Evolutionary conservation across 2,797 vertebrate species (phyloP).

Genomic region (Orestias chungarensis): DNA sequence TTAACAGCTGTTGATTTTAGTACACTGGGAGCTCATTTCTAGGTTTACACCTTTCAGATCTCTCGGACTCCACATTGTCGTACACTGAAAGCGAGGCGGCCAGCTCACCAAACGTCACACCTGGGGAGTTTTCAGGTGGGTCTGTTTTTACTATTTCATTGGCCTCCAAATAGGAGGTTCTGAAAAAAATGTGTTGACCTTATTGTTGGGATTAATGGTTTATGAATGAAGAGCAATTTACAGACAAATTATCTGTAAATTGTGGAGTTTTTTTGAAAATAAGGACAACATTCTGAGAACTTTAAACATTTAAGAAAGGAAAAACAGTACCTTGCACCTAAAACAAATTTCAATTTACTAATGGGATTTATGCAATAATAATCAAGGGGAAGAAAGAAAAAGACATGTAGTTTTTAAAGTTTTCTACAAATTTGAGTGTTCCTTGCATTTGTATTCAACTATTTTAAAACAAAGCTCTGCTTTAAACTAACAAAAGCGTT

Average conservation of each 20-base stretch:
- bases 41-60: constrained; percentile 81
- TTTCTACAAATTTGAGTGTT: neutral
- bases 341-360: neutral
- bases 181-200: constrained; percentile 4
- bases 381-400: neutral
- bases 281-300: neutral
- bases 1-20: neutral
- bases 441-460: neutral
- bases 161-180: constrained; percentile 21
- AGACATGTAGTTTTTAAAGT: neutral
- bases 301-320: neutral
- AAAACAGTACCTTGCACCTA: neutral
- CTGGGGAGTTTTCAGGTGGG: constrained; percentile 96
- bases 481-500: neutral
- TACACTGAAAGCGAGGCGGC: constrained; percentile 99
- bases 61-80: constrained; percentile 98
- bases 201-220: constrained; percentile 36
- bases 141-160: constrained; percentile 49
- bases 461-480: neutral
- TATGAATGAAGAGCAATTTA: constrained; percentile 1
- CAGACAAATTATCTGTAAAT: constrained; percentile 33
- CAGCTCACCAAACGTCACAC: constrained; percentile 89
- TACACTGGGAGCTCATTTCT: constrained; percentile 41
- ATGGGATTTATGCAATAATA: neutral
- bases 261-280: constrained; percentile 12